These are phyloP conservation scores for Meloidogyne hapla DNA, from an alignment of 1,140 invertebrate species.

Conservation along the genomic window DNA sequence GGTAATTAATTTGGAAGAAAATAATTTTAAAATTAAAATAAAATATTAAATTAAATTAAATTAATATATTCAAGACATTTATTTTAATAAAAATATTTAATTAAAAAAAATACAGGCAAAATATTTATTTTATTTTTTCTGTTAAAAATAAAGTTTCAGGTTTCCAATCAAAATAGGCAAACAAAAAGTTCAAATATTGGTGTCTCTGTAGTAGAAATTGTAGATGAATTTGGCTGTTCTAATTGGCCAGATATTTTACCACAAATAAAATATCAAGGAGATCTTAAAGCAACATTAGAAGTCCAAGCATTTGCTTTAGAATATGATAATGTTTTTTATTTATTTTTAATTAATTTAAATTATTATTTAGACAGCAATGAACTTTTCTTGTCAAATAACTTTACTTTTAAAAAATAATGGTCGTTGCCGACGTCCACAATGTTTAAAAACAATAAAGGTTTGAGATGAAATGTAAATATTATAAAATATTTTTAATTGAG, in stretches of 20 bases:
- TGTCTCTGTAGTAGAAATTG: slow-evolving; percentile 42
- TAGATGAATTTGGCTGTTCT: slow-evolving; percentile 57
- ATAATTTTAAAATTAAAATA: background rate
- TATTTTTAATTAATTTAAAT: background rate
- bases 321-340: slow-evolving; percentile 47
- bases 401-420: slow-evolving; percentile 53
- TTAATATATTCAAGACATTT: background rate
- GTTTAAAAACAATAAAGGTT: slow-evolving; percentile 21
- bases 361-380: slow-evolving; percentile 49
- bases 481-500: no score
- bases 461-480: no score
- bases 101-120: background rate
- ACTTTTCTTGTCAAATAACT: slow-evolving; percentile 54
- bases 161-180: background rate
- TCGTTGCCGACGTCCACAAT: slow-evolving; percentile 49
- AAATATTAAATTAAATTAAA: slow-evolving; percentile 1
- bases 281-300: slow-evolving; percentile 43
- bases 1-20: slow-evolving; percentile 30
- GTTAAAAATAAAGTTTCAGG: background rate
- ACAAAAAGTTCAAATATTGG: background rate
- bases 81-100: background rate
- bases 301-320: slow-evolving; percentile 54
- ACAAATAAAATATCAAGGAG: slow-evolving; percentile 43
- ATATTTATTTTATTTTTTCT: background rate
- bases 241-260: slow-evolving; percentile 47